Conservation (phyloP, 2,888 invertebrate genomes). For the Drosophila tripunctata region DNA sequence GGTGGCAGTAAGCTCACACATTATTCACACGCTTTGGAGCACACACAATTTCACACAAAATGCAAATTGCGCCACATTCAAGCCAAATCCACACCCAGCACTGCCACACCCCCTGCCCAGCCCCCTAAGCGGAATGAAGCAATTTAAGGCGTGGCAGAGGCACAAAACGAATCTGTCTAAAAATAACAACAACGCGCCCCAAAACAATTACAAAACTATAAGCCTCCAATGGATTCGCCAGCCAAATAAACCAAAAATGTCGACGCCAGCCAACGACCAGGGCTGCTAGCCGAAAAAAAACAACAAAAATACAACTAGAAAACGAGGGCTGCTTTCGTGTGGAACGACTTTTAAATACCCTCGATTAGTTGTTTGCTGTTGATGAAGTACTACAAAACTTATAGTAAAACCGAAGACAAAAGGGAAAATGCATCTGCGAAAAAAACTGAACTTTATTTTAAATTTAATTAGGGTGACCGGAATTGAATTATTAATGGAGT, state of each 20-base stretch:
- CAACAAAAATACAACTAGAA: neutral
- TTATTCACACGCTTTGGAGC: constrained; percentile 76
- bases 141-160: constrained; percentile 45
- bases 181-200: constrained; percentile 59
- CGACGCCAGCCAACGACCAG: constrained; percentile 11
- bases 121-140: constrained; percentile 36
- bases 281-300: neutral
- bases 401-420: too few species aligned
- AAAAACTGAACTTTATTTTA: too few species aligned
- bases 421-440: too few species aligned
- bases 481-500: too few species aligned
- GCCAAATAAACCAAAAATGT: constrained; percentile 67
- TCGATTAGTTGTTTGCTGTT: too few species aligned
- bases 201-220: constrained; percentile 79
- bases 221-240: constrained; percentile 72
- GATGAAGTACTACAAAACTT: too few species aligned
- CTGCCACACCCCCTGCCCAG: neutral
- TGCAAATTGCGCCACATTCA: constrained; percentile 65
- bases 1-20: constrained; percentile 65
- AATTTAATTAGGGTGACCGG: too few species aligned
- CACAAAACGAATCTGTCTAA: constrained; percentile 59
- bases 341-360: neutral
- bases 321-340: too few species aligned
- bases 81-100: constrained; percentile 30
- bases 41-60: constrained; percentile 73